Base-by-base conservation (phyloP, 2,797 vertebrate species). In the Sebastes steindachneri region DNA sequence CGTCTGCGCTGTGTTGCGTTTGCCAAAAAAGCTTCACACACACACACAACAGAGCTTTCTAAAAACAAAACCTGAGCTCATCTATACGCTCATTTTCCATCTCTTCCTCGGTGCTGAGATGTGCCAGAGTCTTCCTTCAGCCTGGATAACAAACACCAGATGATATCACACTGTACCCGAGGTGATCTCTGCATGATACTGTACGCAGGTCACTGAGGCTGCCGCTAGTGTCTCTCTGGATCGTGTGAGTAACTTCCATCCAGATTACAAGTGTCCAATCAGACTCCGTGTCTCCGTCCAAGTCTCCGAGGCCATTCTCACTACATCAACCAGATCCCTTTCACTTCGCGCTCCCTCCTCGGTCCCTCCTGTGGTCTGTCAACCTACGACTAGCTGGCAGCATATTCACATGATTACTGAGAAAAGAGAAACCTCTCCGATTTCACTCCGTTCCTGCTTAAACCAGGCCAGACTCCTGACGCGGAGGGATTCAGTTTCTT, bases 131-230 rank as follows among this genome's bases (percentile, higher is more conserved):
- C 80, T 26, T 77, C 41, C 59, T 54, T 12, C 68, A 14, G 77
- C 35, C 64, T 31, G 68, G 54, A 54, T 51, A 62, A 73, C 53
- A 73, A 80, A 71, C 63, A 64, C 48, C 79, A 85, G 69, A 83
- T 79, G 78, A 69, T 23, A 21, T 78, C 79, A 66, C 33, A 4
- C 57, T 29, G 66, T 2, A 25, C 17, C 65, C 5, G 53, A 51
- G 71, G 21, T 19, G 28, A 41, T 72, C 26, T 17, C 48, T 25
- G 82, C 26, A 23, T 7, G 14, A 4, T 2, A 2, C 28, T 55
- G 66, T 31, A 59, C 65, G 33, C 62, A 1, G 60, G 51, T 58
- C 60, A 60, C 19, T 0, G 3, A 58, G 35, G 63, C 62, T 33
- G 68, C 66, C 37, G 57, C 37, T 45, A 11, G 10, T 28, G 37